Base-by-base conservation (phyloP, 1,140 invertebrate species). In the Apis laboriosa region DNA sequence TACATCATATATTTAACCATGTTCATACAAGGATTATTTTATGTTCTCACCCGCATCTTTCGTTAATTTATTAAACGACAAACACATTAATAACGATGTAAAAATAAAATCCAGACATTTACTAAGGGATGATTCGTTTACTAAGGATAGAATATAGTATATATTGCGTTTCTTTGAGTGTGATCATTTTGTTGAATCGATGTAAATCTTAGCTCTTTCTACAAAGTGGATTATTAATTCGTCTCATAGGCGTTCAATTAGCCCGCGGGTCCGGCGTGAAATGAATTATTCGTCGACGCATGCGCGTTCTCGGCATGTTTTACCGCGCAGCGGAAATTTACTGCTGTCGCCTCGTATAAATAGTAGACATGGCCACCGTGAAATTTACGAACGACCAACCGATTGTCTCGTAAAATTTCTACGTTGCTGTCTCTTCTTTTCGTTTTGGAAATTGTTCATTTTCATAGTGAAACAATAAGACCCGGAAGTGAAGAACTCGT, bases 171-270 rank as follows among this genome's bases (percentile, higher is more conserved):
- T 63, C 43, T 67, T 24, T 17, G 63, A 67, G 64, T 21, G 21
- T 43, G 43, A 11, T 2, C 12, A 12, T 21, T 9, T 11, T 0
- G 66, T 21, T 13, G 43, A 17, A 49, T 19, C 64, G 34, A 51
- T 51, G 58, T 72, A 61, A 70, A 77, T 70, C 60, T n/a, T 24
- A 55, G 60, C 43, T 13, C 17, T 55, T 51, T 78, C 66, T 53
- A 56, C 68, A 72, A 83, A 83, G 74, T 72, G 61, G 76, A 83
- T 85, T 85, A 85, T 85, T 84, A 85, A 84, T 85, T 75, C 74
- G 74, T 85, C 67, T 84, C 61, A 84, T 84, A 71, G 84, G 74
- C 68, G 67, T 85, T 85, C 80, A 85, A 85, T 85, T 85, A 85
- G 74, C 74, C 74, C 60, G 72, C 78, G 58, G 58, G 21, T 4